Evolutionary conservation across 2,888 invertebrate species (phyloP), one percentile per base, ranked within the genome.

Genomic region (Micoletzkya japonica): DNA sequence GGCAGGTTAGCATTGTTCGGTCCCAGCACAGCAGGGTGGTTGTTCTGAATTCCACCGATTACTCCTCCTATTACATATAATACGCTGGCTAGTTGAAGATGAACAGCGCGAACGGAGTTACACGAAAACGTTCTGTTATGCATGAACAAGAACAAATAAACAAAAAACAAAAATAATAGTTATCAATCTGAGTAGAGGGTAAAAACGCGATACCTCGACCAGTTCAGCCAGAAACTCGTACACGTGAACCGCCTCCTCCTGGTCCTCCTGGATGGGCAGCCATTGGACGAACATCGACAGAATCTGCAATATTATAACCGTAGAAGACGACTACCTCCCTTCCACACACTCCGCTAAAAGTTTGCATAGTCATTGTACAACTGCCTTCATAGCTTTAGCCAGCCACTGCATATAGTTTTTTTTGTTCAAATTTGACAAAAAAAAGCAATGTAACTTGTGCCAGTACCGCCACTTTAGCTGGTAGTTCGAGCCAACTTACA

Each of bases 201-300:
- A 30, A 30, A 4, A 4, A 30, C 4, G n/a, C 34, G 28, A 20
- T 57, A 67, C 68, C 87, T 95, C 94, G 76, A 95, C 92, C 79
- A 97, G 90, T 89, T 96, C 95, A 88, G 95, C 95, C 77, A 99
- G 89, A 87, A 95, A 93, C 71, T 92, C 92, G 87, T 96, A 99
- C 75, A 98, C 92, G 86, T 95, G 93, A 32, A 93, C 92, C 61
- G 95, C 93, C 88, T 98, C 98, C 80, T 96, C 97, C 20, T 91
- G 90, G 87, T 99, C 98, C 86, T 96, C 96, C 78, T 92, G 91
- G 49, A 96, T 94, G 10, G 98, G 98, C 85, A 98, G 89, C 96
- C 97, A 97, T 70, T 91, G 90, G 82, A 95, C 79, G 86, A 88
- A 89, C 58, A 82, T 73, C 82, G 81, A 80, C 14, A 85, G 80